Evolutionary conservation across 2,888 invertebrate genomes (phyloP).

Genomic region (Acrocyrtus sp.): DNA sequence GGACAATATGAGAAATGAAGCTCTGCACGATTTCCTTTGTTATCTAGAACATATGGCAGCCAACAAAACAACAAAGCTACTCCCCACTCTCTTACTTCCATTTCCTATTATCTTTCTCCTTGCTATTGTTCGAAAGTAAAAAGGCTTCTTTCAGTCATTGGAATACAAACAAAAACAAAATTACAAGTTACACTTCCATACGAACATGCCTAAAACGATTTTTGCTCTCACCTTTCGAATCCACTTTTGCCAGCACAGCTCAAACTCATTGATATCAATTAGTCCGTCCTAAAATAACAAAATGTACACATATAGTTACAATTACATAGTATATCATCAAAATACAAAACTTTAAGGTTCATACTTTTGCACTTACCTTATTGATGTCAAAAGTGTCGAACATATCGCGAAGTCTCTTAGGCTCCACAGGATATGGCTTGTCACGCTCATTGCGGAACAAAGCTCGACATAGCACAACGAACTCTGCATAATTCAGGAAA

Average conservation of each 20-base stretch:
- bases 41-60: background rate
- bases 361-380: conserved; percentile 67
- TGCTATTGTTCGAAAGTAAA: too few relatives aligned
- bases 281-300: conserved; percentile 62
- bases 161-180: too few relatives aligned
- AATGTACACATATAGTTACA: background rate
- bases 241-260: conserved; percentile 90
- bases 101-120: too few relatives aligned
- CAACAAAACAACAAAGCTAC: background rate
- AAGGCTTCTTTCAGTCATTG: too few relatives aligned
- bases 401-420: conserved; percentile 77
- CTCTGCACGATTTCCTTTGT: background rate
- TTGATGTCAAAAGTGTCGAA: conserved; percentile 86
- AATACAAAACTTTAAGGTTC: background rate
- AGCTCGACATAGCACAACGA: conserved; percentile 83
- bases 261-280: conserved; percentile 85
- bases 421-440: conserved; percentile 81
- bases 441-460: conserved; percentile 88
- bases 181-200: too few relatives aligned
- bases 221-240: conserved; percentile 81
- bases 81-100: too few relatives aligned
- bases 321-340: background rate
- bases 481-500: conserved; percentile 79
- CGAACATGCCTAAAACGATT: too few relatives aligned
- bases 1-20: background rate